These are phyloP conservation scores for Indicator maculatus DNA, from an alignment of 2,113 vertebrate species.

Conservation along the genomic window DNA sequence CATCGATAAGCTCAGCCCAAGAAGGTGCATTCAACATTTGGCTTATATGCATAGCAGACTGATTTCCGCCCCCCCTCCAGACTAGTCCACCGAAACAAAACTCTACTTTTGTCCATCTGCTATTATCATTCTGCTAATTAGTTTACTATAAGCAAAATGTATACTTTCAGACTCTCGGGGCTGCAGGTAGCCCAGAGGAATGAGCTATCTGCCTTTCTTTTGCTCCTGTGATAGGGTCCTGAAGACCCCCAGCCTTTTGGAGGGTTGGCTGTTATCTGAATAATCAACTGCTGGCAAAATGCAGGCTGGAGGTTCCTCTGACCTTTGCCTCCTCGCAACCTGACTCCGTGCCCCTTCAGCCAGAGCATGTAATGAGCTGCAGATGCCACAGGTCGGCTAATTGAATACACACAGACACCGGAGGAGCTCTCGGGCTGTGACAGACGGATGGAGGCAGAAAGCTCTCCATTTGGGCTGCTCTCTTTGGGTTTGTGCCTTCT, in stretches of 20 bases:
- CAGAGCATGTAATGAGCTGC: slow-evolving; percentile 63
- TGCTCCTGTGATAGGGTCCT: neutral
- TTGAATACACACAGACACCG: neutral
- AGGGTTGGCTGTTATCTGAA: slow-evolving; percentile 24
- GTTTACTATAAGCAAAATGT: too few species aligned
- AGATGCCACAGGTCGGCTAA: slow-evolving; percentile 49
- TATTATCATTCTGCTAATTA: too few species aligned
- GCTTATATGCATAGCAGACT: too few species aligned
- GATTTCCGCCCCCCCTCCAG: too few species aligned
- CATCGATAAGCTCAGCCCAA: too few species aligned
- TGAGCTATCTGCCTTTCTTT: neutral
- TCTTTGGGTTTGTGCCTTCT: neutral
- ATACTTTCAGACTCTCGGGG: neutral
- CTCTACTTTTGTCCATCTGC: too few species aligned
- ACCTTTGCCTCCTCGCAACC: slow-evolving; percentile 50
- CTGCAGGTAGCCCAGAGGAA: neutral
- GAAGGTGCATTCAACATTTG: too few species aligned
- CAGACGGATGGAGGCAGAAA: neutral
- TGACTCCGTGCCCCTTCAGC: neutral
- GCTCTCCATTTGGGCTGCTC: neutral
- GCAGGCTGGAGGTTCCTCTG: slow-evolving; percentile 47
- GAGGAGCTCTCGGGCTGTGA: neutral
- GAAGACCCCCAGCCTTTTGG: neutral
- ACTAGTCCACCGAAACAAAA: too few species aligned
- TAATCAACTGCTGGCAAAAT: slow-evolving; percentile 1